Percentiles rank a stretch among this genome's conserved stretches.
Conservation (phyloP, 2,113 vertebrate genomes). For the zebrafish (Danio rerio) region GRCz12tu NC_133191.1:31373001-31373500, state of each 20-base stretch:
- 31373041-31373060: constrained; percentile 28
- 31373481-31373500: too few relatives aligned
- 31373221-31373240: constrained; percentile 7
- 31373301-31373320: neutral
- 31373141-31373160: constrained; percentile 77
- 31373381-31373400: too few relatives aligned
- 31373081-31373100: constrained; percentile 65
- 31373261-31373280: neutral
- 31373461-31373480: too few relatives aligned
- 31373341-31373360: too few relatives aligned
- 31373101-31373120: constrained; percentile 9
- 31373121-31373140: constrained; percentile 48
- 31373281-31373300: neutral
- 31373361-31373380: too few relatives aligned
- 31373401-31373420: too few relatives aligned
- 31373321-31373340: neutral
- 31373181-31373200: constrained; percentile 79
- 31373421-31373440: too few relatives aligned
- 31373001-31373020: constrained; percentile 22
- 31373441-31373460: too few relatives aligned
- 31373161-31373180: constrained; percentile 76
- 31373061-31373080: constrained; percentile 66
- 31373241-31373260: neutral
- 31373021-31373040: neutral
- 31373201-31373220: constrained; percentile 8